phyloP scores from a whole-genome alignment of 2,797 vertebrate species.

The Falco cherrug region DNA sequence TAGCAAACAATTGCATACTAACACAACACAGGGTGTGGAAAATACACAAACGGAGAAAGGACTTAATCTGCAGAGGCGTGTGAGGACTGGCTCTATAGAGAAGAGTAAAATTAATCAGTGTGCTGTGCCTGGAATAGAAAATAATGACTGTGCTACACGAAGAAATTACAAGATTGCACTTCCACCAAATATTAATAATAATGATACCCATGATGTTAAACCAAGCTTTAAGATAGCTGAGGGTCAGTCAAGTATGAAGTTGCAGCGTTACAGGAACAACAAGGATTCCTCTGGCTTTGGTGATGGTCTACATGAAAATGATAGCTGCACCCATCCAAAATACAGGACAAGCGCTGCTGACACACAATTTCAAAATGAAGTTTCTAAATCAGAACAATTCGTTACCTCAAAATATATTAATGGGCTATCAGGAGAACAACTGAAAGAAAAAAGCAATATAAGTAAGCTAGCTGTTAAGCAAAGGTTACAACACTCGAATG shows the following conservation, averaged over 20 bases:
- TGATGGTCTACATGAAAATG: background rate
- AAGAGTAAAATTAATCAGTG: constrained; percentile 6
- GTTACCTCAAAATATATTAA: constrained; percentile 64
- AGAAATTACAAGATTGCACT: constrained; percentile 34
- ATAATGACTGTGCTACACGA: background rate
- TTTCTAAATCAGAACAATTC: background rate
- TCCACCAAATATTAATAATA: constrained; percentile 38
- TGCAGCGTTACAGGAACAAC: constrained; percentile 11
- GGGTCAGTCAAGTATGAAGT: constrained; percentile 30
- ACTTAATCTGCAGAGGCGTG: constrained; percentile 77
- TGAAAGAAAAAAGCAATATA: constrained; percentile 68
- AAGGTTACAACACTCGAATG: constrained; percentile 3
- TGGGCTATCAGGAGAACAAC: constrained; percentile 71
- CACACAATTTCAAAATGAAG: background rate
- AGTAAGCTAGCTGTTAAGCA: constrained; percentile 72
- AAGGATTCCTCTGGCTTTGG: background rate
- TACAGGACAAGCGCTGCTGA: background rate
- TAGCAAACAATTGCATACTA: constrained; percentile 50
- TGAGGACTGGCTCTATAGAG: constrained; percentile 70
- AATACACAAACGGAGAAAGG: constrained; percentile 69
- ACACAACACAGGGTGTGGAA: background rate
- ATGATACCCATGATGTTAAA: background rate
- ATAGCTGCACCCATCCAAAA: background rate
- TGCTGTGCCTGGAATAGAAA: background rate
- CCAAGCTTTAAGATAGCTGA: constrained; percentile 24